These are phyloP conservation scores for Margarornis squamiger DNA, from an alignment of 2,797 vertebrate genomes.

Conservation along the genomic window DNA sequence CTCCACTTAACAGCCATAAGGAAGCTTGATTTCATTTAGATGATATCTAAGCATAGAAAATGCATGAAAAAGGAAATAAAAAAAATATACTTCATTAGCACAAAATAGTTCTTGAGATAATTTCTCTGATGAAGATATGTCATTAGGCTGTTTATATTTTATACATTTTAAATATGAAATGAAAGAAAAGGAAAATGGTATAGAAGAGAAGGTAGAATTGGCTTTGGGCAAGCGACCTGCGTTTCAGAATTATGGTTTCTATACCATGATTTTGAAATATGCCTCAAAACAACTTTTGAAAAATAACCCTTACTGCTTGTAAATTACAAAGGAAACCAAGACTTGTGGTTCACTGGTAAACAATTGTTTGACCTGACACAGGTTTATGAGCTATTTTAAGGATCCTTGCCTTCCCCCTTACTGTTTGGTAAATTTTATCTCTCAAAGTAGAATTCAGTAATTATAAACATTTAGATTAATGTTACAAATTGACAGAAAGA, in stretches of 20 bases:
- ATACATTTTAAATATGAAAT: background rate
- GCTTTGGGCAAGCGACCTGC: background rate
- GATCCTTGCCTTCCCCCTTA: background rate
- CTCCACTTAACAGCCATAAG: background rate
- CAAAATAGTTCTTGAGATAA: background rate
- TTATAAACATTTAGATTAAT: background rate
- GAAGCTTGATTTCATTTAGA: slow-evolving; percentile 3
- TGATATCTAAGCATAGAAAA: slow-evolving; percentile 1
- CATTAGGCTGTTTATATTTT: background rate
- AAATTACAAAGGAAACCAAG: background rate
- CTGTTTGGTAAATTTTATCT: background rate
- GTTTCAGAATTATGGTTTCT: background rate
- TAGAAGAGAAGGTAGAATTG: background rate
- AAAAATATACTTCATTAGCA: background rate
- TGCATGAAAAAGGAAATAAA: background rate
- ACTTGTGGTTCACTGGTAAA: background rate
- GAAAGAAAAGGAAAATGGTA: background rate
- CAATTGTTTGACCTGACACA: background rate
- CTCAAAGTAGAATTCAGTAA: background rate
- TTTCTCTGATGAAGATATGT: background rate
- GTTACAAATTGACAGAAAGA: background rate
- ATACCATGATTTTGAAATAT: background rate
- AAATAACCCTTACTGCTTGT: background rate
- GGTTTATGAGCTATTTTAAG: background rate
- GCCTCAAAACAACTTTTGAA: background rate